These are phyloP conservation scores for Phaethornis superciliosus DNA, from an alignment of 2,113 vertebrate genomes.

Conservation along the genomic window DNA sequence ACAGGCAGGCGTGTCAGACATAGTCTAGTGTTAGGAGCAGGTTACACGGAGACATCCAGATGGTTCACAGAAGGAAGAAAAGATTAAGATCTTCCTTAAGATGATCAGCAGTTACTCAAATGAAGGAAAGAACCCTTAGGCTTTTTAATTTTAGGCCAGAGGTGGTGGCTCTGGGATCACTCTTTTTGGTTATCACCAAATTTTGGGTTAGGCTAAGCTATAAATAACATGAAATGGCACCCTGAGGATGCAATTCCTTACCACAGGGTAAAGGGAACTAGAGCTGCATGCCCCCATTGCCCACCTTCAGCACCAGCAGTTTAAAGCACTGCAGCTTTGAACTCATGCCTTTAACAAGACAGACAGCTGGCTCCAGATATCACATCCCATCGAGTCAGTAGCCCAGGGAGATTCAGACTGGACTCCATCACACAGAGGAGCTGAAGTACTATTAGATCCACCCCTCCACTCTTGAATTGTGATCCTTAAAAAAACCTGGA, in stretches of 20 bases:
- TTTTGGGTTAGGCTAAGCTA: not conserved
- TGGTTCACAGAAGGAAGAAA: fast-evolving
- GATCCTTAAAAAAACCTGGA: not conserved
- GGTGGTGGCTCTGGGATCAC: not conserved
- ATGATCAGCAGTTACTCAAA: not conserved
- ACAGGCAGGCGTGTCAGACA: fast-evolving
- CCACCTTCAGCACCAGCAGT: not conserved
- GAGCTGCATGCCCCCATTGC: not conserved
- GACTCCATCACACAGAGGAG: too few species aligned
- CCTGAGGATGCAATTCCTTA: not conserved
- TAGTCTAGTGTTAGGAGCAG: too few species aligned
- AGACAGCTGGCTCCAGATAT: not conserved
- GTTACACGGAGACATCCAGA: not conserved
- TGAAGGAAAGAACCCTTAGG: not conserved
- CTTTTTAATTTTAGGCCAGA: not conserved
- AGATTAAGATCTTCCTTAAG: not conserved
- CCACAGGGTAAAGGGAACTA: not conserved
- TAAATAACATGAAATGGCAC: fast-evolving
- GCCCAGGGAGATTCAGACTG: not conserved
- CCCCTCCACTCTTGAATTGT: not conserved
- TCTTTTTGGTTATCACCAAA: not conserved
- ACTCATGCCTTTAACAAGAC: not conserved
- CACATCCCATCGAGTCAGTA: too few species aligned
- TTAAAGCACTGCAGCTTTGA: not conserved
- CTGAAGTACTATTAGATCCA: too few species aligned